These are phyloP conservation scores for human DNA, from an alignment of 2,113 vertebrate genomes.

Conservation along the genomic window GRCh38 chr5:156641501-156642000, in stretches of 20 bases:
- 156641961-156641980: neutral
- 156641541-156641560: slow-evolving; percentile 16
- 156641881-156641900: neutral
- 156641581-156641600: slow-evolving; percentile 9
- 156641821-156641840: rapidly evolving
- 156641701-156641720: neutral
- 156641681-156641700: neutral
- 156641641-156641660: neutral
- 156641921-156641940: too few relatives aligned
- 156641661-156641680: neutral
- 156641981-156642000: neutral
- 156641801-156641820: neutral
- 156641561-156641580: neutral
- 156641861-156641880: neutral
- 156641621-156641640: neutral
- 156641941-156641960: neutral
- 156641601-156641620: neutral
- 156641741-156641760: neutral
- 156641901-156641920: neutral
- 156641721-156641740: neutral
- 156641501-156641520: neutral
- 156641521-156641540: neutral
- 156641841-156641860: neutral
- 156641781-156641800: neutral
- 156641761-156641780: too few relatives aligned